phyloP scores from a whole-genome alignment of 2,113 vertebrate genomes.

The Saguinus imperator region DNA sequence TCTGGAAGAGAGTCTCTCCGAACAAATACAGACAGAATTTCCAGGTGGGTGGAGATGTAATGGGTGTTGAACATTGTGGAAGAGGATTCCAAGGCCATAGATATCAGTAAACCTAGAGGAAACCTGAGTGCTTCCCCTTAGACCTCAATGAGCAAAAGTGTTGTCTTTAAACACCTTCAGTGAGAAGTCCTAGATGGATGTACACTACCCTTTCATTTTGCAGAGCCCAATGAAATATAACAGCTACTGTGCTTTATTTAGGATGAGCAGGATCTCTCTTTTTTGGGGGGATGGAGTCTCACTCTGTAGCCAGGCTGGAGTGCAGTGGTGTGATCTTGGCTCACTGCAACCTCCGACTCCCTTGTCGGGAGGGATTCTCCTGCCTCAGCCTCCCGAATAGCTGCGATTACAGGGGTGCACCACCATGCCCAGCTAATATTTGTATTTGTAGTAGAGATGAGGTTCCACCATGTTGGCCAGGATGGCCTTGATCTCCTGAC shows the following conservation, averaged over 20 bases:
- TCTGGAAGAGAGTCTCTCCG: not conserved
- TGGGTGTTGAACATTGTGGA: not conserved
- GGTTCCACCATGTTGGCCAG: no score
- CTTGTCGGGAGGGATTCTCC: no score
- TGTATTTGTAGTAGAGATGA: no score
- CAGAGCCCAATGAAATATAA: not conserved
- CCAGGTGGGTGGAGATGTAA: not conserved
- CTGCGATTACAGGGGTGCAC: no score
- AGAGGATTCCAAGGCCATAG: not conserved
- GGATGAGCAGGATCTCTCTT: not conserved
- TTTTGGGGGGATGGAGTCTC: no score
- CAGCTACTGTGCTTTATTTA: not conserved
- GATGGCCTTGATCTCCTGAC: no score
- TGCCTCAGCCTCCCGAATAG: no score
- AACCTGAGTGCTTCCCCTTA: no score
- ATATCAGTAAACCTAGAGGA: not conserved
- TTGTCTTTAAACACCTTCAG: not conserved
- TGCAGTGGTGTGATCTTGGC: no score
- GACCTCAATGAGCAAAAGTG: not conserved
- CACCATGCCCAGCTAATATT: no score
- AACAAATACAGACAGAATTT: not conserved
- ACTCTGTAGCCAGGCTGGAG: no score
- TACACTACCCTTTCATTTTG: not conserved
- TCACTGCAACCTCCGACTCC: no score
- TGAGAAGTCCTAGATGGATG: not conserved